phyloP scores from a whole-genome alignment of 2,888 invertebrate species.

The Pantelozetes paolii region DNA sequence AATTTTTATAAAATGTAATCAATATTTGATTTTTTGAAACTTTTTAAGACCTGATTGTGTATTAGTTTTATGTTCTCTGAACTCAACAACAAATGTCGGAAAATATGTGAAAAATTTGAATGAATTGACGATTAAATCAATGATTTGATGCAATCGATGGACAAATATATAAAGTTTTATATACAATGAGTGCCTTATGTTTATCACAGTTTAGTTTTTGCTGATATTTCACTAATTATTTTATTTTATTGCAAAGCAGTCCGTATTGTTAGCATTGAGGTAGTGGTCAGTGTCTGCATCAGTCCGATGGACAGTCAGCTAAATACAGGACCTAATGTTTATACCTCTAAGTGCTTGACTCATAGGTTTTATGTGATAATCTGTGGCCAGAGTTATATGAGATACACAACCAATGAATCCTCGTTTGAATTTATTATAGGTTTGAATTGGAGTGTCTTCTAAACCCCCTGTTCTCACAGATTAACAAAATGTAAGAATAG shows the following conservation, averaged over 20 bases:
- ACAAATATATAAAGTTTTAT: neutral
- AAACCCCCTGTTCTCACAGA: slow-evolving; percentile 65
- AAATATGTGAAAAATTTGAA: slow-evolving; percentile 11
- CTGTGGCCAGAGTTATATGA: slow-evolving; percentile 72
- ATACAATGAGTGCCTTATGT: neutral
- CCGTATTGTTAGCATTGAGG: neutral
- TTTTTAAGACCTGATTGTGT: slow-evolving; percentile 18
- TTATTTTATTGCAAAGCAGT: neutral
- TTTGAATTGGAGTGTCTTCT: slow-evolving; percentile 64
- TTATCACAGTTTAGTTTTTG: slow-evolving; percentile 6
- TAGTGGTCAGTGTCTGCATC: slow-evolving; percentile 13
- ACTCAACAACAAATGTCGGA: slow-evolving; percentile 24
- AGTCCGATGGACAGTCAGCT: slow-evolving; percentile 38
- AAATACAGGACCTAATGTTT: slow-evolving; percentile 54
- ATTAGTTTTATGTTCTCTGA: slow-evolving; percentile 20
- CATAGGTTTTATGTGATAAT: slow-evolving; percentile 64
- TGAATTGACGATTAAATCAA: slow-evolving; percentile 3
- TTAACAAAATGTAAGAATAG: slow-evolving; percentile 34
- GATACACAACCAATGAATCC: slow-evolving; percentile 79
- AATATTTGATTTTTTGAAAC: neutral
- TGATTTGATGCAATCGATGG: no score
- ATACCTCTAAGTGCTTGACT: slow-evolving; percentile 63
- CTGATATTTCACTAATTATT: neutral
- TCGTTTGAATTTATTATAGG: slow-evolving; percentile 61
- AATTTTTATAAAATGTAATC: slow-evolving; percentile 20